phyloP scores from a whole-genome alignment of 2,797 vertebrate species.

The Erithacus rubecula region DNA sequence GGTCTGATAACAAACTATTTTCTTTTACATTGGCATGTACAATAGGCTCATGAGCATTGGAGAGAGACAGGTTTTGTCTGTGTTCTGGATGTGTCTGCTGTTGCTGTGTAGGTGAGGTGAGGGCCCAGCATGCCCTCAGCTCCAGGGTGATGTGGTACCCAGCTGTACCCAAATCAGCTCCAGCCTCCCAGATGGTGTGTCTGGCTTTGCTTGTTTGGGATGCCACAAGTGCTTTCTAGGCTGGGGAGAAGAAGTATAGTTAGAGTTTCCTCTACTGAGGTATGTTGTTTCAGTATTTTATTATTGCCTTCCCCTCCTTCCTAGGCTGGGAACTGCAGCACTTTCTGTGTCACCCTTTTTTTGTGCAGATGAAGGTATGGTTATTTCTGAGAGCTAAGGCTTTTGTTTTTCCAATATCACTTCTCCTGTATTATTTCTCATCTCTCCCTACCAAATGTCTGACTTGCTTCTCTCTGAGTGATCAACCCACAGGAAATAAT shows the following conservation, averaged over 20 bases:
- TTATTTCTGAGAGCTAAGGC: neutral
- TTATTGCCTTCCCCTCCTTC: neutral
- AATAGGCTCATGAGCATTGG: neutral
- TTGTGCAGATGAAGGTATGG: neutral
- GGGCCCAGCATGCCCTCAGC: neutral
- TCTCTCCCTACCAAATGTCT: neutral
- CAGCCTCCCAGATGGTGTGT: neutral
- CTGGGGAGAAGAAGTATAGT: neutral
- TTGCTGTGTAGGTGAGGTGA: fast-evolving
- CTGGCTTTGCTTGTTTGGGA: neutral
- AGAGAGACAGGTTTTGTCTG: neutral
- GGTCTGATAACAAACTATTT: neutral
- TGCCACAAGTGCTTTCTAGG: neutral
- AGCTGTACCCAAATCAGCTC: neutral
- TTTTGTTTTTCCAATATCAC: neutral
- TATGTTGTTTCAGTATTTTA: neutral
- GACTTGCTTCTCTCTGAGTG: neutral
- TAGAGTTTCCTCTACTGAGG: neutral
- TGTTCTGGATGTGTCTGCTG: neutral
- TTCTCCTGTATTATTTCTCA: neutral
- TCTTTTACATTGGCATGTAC: neutral
- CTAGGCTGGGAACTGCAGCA: neutral
- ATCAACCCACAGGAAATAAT: neutral
- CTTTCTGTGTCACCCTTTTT: neutral
- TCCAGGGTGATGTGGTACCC: neutral